Conservation (phyloP, 2,888 invertebrate species). For the Tinea trinotella region DNA sequence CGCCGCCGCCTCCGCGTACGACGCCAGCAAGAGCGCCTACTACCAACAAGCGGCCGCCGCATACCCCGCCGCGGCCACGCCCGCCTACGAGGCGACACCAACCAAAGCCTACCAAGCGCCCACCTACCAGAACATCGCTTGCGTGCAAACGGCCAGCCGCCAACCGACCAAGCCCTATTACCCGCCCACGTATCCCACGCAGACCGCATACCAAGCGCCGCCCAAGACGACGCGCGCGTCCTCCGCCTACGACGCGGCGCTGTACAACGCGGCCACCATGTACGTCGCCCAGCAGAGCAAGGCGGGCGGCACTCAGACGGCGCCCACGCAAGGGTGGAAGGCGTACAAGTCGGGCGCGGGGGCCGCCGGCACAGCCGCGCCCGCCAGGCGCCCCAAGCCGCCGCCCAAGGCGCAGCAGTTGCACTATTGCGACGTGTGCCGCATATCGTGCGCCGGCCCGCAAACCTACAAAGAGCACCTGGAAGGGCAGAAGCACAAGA, state of each 20-base stretch:
- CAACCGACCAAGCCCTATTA: slow-evolving; percentile 28
- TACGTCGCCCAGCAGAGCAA: slow-evolving; percentile 89
- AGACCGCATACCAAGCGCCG: slow-evolving; percentile 43
- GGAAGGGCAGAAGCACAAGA: slow-evolving; percentile 99
- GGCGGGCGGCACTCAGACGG: slow-evolving; percentile 62
- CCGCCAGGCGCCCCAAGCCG: slow-evolving; percentile 79
- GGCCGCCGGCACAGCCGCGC: slow-evolving; percentile 33
- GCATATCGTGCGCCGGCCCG: slow-evolving; percentile 97
- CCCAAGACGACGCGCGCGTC: slow-evolving; percentile 65
- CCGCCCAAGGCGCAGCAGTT: slow-evolving; percentile 93
- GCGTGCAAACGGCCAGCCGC: background rate
- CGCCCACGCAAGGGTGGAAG: too few species aligned
- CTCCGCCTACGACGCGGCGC: slow-evolving; percentile 94
- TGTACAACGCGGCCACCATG: slow-evolving; percentile 96
- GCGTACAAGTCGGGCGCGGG: slow-evolving; percentile 48
- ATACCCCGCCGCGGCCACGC: slow-evolving; percentile 64
- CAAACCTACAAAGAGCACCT: slow-evolving; percentile 87
- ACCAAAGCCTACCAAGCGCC: slow-evolving; percentile 79
- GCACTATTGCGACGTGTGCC: slow-evolving; percentile 99
- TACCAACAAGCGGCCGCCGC: slow-evolving; percentile 79
- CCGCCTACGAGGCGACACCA: slow-evolving; percentile 72
- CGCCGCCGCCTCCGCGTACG: slow-evolving; percentile 60
- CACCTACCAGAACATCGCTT: slow-evolving; percentile 53
- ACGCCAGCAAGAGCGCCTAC: slow-evolving; percentile 87
- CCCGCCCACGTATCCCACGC: slow-evolving; percentile 39